These are phyloP conservation scores for Apodemus agrarius DNA, from an alignment of 2,797 vertebrate genomes.

Conservation along the genomic window DNA sequence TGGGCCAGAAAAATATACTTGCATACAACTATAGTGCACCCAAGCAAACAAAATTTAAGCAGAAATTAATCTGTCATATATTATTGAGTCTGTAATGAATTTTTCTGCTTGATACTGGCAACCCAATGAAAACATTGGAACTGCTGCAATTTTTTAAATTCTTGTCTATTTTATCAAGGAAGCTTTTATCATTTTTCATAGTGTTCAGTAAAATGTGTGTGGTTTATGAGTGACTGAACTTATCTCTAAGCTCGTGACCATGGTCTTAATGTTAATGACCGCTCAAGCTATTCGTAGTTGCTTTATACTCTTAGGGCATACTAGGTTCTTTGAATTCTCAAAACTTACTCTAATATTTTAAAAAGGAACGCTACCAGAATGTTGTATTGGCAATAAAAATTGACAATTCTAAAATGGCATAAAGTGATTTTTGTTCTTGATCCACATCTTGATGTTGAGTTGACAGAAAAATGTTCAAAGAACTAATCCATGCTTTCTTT, in stretches of 20 bases:
- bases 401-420: background rate
- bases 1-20: background rate
- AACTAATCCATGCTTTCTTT: background rate
- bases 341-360: background rate
- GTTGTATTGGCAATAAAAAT: background rate
- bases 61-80: slow-evolving; percentile 11
- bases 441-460: background rate
- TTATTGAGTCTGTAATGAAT: background rate
- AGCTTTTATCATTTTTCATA: background rate
- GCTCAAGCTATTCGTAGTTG: background rate
- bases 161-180: slow-evolving; percentile 3
- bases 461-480: slow-evolving; percentile 19
- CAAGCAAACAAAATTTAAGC: background rate
- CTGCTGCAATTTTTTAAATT: background rate
- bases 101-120: slow-evolving; percentile 7
- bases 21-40: background rate
- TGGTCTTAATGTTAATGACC: background rate
- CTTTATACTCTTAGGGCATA: background rate
- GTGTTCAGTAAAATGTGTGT: background rate
- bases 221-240: slow-evolving; percentile 44
- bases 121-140: background rate
- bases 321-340: slow-evolving; percentile 27
- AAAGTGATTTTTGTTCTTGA: background rate
- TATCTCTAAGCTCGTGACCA: background rate
- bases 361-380: background rate